phyloP scores from a whole-genome alignment of 2,888 invertebrate species.

The Idaea straminata region DNA sequence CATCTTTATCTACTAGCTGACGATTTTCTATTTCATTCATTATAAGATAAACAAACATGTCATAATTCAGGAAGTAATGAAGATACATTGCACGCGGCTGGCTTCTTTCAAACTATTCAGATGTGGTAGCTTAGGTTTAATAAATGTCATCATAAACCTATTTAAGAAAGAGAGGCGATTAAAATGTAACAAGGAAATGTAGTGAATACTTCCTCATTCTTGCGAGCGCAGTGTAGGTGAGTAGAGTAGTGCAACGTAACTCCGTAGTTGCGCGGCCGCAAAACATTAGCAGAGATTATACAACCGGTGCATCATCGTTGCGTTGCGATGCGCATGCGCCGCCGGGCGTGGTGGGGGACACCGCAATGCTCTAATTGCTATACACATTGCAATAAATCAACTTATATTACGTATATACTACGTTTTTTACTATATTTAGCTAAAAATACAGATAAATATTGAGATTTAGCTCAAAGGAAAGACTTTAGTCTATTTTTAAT shows the following conservation, averaged over 20 bases:
- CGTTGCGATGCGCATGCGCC: slow-evolving; percentile 15
- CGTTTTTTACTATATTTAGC: slow-evolving; percentile 5
- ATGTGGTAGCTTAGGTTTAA: slow-evolving; percentile 1
- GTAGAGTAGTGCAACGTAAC: slow-evolving; percentile 59
- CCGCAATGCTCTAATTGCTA: slow-evolving; percentile 68
- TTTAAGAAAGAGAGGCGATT: slow-evolving; percentile 46
- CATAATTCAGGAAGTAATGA: slow-evolving; percentile 7
- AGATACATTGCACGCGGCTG: not conserved
- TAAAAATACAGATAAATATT: not conserved
- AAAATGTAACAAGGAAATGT: slow-evolving; percentile 70
- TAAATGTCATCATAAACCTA: slow-evolving; percentile 27
- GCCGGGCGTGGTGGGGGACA: slow-evolving; percentile 25
- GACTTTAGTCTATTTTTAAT: not conserved
- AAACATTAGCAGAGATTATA: slow-evolving; percentile 48
- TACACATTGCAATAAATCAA: slow-evolving; percentile 39
- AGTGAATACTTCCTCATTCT: slow-evolving; percentile 66
- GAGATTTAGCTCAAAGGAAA: not conserved
- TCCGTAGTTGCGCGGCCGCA: slow-evolving; percentile 41
- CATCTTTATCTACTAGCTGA: slow-evolving; percentile 1
- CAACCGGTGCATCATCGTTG: slow-evolving; percentile 44
- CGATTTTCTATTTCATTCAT: slow-evolving; percentile 11
- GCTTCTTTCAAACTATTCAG: slow-evolving; percentile 14
- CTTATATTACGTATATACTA: slow-evolving; percentile 19
- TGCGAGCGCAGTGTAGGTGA: slow-evolving; percentile 56
- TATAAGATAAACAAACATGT: slow-evolving; percentile 10